Conservation (phyloP, 2,113 vertebrate species). For the Ploceus nigricollis region DNA sequence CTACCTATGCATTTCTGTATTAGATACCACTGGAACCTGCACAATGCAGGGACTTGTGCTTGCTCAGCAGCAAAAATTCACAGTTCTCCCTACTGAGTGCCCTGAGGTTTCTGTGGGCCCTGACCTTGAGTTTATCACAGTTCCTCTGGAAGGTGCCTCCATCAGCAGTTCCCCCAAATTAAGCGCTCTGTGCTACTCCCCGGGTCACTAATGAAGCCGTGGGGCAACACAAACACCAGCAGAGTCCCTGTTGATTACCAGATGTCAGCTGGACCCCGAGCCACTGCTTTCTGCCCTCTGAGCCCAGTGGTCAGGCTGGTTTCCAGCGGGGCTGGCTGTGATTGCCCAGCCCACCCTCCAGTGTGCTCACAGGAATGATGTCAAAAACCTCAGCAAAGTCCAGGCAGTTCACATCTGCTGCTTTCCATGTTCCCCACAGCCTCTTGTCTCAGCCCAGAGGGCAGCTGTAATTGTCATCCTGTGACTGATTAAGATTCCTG, state of each 20-base stretch:
- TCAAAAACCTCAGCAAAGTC: neutral
- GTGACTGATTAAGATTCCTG: constrained; percentile 49
- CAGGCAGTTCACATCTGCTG: neutral
- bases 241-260: neutral
- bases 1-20: neutral
- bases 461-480: constrained; percentile 31
- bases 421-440: neutral
- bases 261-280: neutral
- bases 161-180: neutral
- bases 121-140: neutral
- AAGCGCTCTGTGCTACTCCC: neutral
- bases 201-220: fast-evolving
- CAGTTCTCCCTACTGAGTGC: neutral
- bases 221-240: neutral
- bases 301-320: neutral
- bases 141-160: neutral
- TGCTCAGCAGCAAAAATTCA: neutral
- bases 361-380: neutral
- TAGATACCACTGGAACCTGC: neutral
- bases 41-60: neutral
- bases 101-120: neutral
- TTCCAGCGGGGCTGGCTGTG: neutral
- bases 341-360: neutral
- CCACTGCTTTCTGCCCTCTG: neutral
- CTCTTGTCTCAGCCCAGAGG: constrained; percentile 22